Evolutionary conservation across 2,888 invertebrate species (phyloP).

Genomic region (Geotrupes spiniger): DNA sequence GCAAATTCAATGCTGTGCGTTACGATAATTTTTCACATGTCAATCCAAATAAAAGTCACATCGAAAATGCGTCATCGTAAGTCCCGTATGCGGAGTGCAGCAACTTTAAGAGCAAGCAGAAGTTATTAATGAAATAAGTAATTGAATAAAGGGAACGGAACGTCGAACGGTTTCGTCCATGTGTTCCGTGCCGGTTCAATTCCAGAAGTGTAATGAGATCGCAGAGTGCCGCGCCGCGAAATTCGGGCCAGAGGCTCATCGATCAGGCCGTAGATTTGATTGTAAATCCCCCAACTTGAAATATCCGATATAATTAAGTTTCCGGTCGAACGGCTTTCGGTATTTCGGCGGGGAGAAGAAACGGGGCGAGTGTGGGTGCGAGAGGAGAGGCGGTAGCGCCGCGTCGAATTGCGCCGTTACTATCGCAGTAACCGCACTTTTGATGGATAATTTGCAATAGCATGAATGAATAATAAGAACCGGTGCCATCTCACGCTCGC

Average conservation of each 20-base stretch:
- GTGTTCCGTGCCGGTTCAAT: conserved; percentile 9
- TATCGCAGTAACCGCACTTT: conserved; percentile 26
- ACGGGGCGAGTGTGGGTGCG: conserved; percentile 17
- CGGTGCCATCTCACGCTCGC: conserved; percentile 29
- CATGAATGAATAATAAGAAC: conserved; percentile 46
- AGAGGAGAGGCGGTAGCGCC: conserved; percentile 12
- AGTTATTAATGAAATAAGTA: conserved; percentile 21
- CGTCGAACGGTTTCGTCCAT: conserved; percentile 3
- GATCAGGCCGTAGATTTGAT: conserved; percentile 44
- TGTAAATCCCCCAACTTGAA: conserved; percentile 42
- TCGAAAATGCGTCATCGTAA: neutral
- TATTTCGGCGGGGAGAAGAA: conserved; percentile 30
- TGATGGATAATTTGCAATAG: conserved; percentile 46
- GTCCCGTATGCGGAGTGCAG: neutral
- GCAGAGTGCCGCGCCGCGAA: conserved; percentile 2
- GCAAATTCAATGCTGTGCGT: neutral
- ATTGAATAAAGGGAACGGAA: conserved; percentile 18
- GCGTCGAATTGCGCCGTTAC: conserved; percentile 5
- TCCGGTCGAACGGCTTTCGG: conserved; percentile 44
- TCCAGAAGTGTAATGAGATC: conserved; percentile 8
- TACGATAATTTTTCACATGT: conserved; percentile 1
- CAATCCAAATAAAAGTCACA: conserved; percentile 6
- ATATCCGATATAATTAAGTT: conserved; percentile 49
- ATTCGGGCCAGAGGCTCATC: conserved; percentile 27
- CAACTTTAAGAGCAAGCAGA: conserved; percentile 4